phyloP scores from a whole-genome alignment of 2,113 vertebrate genomes.

The Syrrhaptes paradoxus region DNA sequence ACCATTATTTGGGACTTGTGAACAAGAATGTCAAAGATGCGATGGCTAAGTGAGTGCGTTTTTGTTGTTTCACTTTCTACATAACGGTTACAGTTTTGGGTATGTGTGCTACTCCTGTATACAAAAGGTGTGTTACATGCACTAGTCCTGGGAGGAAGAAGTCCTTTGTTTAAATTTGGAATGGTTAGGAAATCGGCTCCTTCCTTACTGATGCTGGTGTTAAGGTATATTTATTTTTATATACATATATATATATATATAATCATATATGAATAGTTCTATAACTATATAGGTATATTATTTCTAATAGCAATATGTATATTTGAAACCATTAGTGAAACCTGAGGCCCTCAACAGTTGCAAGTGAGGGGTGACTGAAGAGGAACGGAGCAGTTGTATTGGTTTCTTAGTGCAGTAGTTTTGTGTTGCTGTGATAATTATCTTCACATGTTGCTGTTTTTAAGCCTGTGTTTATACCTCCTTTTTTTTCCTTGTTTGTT shows the following conservation, averaged over 20 bases:
- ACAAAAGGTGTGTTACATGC: accelerated
- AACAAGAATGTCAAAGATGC: slow-evolving; percentile 90
- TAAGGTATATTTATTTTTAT: neutral
- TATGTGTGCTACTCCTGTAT: too few species aligned
- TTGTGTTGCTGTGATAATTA: neutral
- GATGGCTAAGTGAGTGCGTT: slow-evolving; percentile 87
- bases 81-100: too few species aligned
- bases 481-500: neutral
- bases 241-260: too few species aligned
- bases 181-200: neutral
- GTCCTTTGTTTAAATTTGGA: neutral
- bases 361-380: accelerated
- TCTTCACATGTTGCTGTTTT: accelerated
- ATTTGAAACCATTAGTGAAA: neutral
- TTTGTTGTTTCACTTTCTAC: neutral
- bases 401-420: neutral
- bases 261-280: neutral
- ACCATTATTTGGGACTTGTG: slow-evolving; percentile 88
- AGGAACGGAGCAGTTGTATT: neutral
- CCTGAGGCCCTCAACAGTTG: neutral
- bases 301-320: neutral
- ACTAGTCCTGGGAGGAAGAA: neutral
- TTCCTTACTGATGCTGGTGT: neutral
- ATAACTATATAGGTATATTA: accelerated
- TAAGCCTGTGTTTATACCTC: neutral